phyloP scores from a whole-genome alignment of 2,113 vertebrate species.

The Chloroceryle aenea region DNA sequence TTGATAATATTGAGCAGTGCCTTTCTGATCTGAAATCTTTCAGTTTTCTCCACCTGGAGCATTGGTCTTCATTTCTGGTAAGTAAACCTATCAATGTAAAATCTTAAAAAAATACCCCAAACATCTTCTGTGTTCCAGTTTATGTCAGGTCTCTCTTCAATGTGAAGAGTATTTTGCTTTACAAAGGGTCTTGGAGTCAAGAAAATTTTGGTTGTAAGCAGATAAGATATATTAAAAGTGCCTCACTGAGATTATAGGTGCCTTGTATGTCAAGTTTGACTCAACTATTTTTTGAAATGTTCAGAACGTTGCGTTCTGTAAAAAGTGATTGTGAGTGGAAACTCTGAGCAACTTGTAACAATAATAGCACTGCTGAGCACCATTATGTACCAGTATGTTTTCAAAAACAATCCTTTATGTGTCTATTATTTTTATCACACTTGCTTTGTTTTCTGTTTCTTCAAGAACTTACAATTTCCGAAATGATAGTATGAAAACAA shows the following conservation, averaged over 20 bases:
- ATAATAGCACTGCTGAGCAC: not conserved
- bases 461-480: not conserved
- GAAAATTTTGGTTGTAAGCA: not conserved
- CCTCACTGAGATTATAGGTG: not conserved
- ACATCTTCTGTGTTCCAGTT: not conserved
- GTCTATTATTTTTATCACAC: not conserved
- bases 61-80: not conserved
- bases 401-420: not conserved
- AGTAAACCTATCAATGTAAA: not conserved
- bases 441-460: not conserved
- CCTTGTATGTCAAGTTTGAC: not conserved
- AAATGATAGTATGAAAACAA: not conserved
- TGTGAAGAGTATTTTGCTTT: not conserved
- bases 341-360: conserved; percentile 12
- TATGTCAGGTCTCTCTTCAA: not conserved
- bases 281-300: conserved; percentile 13
- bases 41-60: not conserved
- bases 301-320: conserved; percentile 6
- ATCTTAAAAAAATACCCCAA: not conserved
- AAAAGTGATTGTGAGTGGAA: conserved; percentile 12
- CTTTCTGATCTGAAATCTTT: not conserved
- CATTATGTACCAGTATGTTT: not conserved
- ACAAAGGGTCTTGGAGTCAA: not conserved
- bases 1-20: not conserved
- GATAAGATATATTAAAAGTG: not conserved